Base-by-base conservation (phyloP, 2,797 vertebrate species). In the Paguma larvata region DNA sequence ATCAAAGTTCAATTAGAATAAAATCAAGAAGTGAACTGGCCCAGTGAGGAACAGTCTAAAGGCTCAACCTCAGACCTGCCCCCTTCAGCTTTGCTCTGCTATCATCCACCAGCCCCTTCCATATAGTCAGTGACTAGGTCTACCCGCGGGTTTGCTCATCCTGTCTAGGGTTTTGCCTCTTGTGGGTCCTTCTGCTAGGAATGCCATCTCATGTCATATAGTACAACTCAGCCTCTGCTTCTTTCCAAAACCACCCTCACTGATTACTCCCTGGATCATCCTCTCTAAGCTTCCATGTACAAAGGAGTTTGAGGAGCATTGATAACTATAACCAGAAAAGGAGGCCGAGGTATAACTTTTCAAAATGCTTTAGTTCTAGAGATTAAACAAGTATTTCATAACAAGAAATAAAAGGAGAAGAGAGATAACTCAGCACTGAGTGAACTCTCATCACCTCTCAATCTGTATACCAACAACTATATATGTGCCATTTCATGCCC, bases 81-180 rank as follows among this genome's bases (percentile, higher is more conserved):
- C 27, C 9, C 18, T 5, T 38, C 23, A 1, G 4, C 25, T 10
- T 8, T 53, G 27, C 19, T 72, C 32, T 10, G 4, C n/a, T 3
- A 12, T 63, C 25, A 4, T 9, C 32, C 10, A 3, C 18, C 67
- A 34, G 38, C 21, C 23, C 53, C 10, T 25, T 44, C 11, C 3
- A 9, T 1, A 0, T 12, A 68, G 30, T 18, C 6, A 1, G 30
- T 0, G 4, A 34, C 14, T n/a, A 14, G 2, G 32, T 18, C 18
- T 38, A 18, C 19, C 7, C 10, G 2, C 16, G 23, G 67, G 23
- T 38, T 38, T 25, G 11, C 15, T 34, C 4, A 2, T 41, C 25
- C 34, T 25, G 23, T 2, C 30, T 34, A 30, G 79, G 30, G 19
- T 3, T 44, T 48, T 51, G 70, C 18, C 38, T 21, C 5, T 10